Evolutionary conservation across 2,113 vertebrate genomes (phyloP), one percentile per base, ranked within the genome.

Genomic region (Osmerus mordax): DNA sequence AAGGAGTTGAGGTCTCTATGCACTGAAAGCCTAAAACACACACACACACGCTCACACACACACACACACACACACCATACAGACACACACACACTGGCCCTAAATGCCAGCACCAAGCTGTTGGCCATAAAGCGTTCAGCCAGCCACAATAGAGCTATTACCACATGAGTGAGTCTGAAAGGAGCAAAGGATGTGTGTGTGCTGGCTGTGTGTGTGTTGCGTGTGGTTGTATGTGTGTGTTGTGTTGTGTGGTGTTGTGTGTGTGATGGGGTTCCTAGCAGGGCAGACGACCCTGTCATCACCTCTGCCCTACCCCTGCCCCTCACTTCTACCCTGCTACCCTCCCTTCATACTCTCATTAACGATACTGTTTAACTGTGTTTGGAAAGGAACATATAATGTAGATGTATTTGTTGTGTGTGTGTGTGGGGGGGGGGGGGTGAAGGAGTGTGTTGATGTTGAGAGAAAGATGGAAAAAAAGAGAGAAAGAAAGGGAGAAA

Each of bases 91-190:
- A 28, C 74, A 80, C 75, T 83, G 41, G 58, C 80, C 81, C 78
- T 86, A 85, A 90, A 91, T 87, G 88, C 82, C 77, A 89, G 84
- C 81, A 84, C 82, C 87, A 87, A 89, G 88, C 89, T 90, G 90
- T 89, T 89, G 86, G 81, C 90, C 86, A 89, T 89, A 87, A 89
- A 89, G 88, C 73, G 69, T 84, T 88, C 81, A 71, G 83, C 59
- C 68, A 76, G 65, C 77, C 87, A 92, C 91, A 92, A 92, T 89
- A 82, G 87, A 89, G 88, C 90, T 89, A 91, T 92, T 92, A 91
- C 82, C 90, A 90, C 91, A 91, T 87, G 89, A 92, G 88, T 83
- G 89, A 72, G 78, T 91, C 73, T 90, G 80, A 89, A 91, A 89
- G 76, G 75, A 72, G 71, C 67, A 70, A 74, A 29, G 55, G 77